These are phyloP conservation scores for Chloroceryle inda DNA, from an alignment of 2,797 vertebrate species.

Conservation along the genomic window DNA sequence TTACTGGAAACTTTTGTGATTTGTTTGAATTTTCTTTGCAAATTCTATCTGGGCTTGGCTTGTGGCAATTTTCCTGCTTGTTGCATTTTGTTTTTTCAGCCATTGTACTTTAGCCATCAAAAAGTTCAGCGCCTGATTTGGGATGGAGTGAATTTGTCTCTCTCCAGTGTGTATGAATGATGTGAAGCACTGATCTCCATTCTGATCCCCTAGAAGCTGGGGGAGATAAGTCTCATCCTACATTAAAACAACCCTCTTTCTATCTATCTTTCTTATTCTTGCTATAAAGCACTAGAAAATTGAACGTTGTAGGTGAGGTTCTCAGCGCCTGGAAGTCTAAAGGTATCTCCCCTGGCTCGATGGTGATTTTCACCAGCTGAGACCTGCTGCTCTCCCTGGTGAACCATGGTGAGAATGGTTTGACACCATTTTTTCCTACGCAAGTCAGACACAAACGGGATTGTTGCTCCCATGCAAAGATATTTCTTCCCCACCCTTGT, in stretches of 20 bases:
- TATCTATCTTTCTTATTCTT: neutral
- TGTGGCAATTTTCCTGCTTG: neutral
- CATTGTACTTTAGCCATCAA: neutral
- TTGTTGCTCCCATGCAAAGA: slow-evolving; percentile 28
- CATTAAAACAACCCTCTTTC: neutral
- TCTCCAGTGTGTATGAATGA: neutral
- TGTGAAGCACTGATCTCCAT: neutral
- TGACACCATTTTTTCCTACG: neutral
- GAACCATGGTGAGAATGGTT: neutral
- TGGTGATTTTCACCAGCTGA: neutral
- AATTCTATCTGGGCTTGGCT: slow-evolving; percentile 38
- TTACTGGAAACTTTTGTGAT: slow-evolving; percentile 33
- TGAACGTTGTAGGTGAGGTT: accelerated
- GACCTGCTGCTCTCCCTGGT: neutral
- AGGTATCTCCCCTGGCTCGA: neutral
- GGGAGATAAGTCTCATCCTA: neutral
- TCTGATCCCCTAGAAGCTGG: neutral
- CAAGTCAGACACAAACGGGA: neutral
- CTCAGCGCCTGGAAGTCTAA: neutral
- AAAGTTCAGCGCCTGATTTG: neutral
- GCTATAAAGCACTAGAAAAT: neutral
- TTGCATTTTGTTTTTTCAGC: neutral
- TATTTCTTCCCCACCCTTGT: slow-evolving; percentile 16
- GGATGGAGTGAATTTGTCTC: neutral
- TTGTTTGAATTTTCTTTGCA: slow-evolving; percentile 70